Conservation (phyloP, 2,888 invertebrate genomes). For the Anagyrus pseudococci region DNA sequence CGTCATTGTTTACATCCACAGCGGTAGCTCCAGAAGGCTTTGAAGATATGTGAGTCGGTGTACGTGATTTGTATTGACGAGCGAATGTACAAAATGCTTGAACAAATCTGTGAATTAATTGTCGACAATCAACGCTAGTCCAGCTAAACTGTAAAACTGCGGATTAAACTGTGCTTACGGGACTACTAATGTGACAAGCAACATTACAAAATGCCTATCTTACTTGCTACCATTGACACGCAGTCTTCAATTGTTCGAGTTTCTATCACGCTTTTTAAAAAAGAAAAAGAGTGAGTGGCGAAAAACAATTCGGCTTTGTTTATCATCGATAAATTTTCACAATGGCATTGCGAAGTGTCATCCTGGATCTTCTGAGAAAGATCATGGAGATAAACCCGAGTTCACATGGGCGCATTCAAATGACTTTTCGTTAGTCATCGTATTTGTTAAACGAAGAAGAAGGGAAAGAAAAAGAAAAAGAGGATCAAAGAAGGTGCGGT, state of each 20-base stretch:
- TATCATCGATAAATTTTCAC: constrained; percentile 10
- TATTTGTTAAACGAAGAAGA: constrained; percentile 3
- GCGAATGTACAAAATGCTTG: no score
- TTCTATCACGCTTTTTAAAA: neutral
- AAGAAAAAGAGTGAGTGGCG: neutral
- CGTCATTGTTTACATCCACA: no score
- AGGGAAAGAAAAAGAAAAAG: constrained; percentile 3
- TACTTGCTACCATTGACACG: neutral
- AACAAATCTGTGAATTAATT: no score
- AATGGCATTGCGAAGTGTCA: constrained; percentile 10
- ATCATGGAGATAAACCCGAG: constrained; percentile 10
- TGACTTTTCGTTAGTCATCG: constrained; percentile 29
- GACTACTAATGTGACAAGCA: no score
- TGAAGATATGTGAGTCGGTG: no score
- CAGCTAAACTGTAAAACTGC: no score
- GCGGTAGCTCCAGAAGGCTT: no score
- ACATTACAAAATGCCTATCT: no score
- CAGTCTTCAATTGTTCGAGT: no score
- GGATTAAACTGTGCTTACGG: no score
- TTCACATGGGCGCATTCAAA: constrained; percentile 15
- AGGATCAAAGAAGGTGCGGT: constrained; percentile 19
- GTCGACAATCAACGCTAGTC: no score
- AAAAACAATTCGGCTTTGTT: constrained; percentile 10
- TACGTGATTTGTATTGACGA: no score
- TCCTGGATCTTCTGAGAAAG: constrained; percentile 21